A percentile compares a stretch with the other conserved stretches of the same genome.
phyloP scores from a whole-genome alignment of 2,888 invertebrate genomes.

The Tigriopus californicus region DNA sequence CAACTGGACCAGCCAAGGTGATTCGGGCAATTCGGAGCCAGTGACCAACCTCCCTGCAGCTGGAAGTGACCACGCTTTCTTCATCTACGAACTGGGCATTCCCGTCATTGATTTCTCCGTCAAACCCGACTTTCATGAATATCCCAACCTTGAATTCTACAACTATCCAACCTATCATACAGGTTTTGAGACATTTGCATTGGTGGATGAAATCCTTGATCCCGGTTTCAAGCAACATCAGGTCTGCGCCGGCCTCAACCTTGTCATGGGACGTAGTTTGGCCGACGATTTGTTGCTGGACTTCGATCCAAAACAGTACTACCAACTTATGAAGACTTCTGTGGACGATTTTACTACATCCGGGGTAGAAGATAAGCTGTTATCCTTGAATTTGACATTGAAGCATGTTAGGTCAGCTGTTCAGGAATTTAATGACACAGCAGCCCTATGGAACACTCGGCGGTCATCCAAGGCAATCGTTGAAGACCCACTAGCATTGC shows the following conservation, averaged over 20 bases:
- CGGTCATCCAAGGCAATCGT: too few species aligned
- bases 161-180: constrained; percentile 27
- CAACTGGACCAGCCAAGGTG: neutral
- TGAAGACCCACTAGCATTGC: neutral
- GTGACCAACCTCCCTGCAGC: constrained; percentile 21
- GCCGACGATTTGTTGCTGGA: neutral
- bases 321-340: neutral
- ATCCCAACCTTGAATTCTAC: constrained; percentile 18
- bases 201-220: constrained; percentile 25
- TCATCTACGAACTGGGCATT: constrained; percentile 26
- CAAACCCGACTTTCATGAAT: constrained; percentile 22
- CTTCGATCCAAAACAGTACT: neutral
- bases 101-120: constrained; percentile 26
- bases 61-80: constrained; percentile 28
- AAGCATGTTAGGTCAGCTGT: neutral
- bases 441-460: too few species aligned
- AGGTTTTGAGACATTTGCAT: constrained; percentile 26
- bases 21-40: neutral
- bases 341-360: neutral
- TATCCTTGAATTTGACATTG: neutral
- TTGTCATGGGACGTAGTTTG: neutral
- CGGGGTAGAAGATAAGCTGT: neutral
- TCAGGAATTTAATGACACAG: neutral
- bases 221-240: constrained; percentile 22
- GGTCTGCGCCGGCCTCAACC: neutral